Evolutionary conservation across 2,113 vertebrate genomes (phyloP).

Genomic region (Seriola quinqueradiata): DNA sequence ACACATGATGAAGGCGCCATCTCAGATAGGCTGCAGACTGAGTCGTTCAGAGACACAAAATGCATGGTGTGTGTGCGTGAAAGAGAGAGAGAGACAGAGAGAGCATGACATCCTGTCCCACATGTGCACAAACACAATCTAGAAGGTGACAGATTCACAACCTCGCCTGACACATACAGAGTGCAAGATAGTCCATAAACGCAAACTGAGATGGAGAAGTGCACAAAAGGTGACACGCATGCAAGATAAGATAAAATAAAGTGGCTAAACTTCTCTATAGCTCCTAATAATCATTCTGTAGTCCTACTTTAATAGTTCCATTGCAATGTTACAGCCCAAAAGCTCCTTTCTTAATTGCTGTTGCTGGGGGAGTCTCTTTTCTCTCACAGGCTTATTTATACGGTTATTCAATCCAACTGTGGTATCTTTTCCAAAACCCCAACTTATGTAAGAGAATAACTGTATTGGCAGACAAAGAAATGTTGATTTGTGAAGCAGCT

Average conservation of each 20-base stretch:
- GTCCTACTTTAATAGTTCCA: background rate
- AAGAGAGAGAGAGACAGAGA: background rate
- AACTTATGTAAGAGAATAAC: constrained; percentile 50
- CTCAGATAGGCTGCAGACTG: constrained; percentile 2
- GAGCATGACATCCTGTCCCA: constrained; percentile 41
- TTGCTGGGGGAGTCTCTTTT: constrained; percentile 13
- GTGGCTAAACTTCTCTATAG: background rate
- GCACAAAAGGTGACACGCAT: background rate
- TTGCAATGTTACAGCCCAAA: background rate
- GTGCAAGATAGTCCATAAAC: background rate
- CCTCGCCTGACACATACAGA: constrained; percentile 5
- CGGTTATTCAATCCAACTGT: constrained; percentile 12
- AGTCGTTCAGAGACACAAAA: constrained; percentile 20
- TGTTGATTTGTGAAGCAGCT: constrained; percentile 47
- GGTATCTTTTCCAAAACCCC: constrained; percentile 38
- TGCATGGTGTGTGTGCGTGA: background rate
- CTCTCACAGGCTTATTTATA: constrained; percentile 19
- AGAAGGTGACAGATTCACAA: constrained; percentile 1
- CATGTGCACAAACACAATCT: background rate
- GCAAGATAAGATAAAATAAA: background rate
- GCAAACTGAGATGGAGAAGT: background rate
- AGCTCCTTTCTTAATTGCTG: constrained; percentile 9
- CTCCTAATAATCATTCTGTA: constrained; percentile 1
- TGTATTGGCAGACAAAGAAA: constrained; percentile 32
- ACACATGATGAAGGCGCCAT: background rate